Evolutionary conservation across 2,113 vertebrate genomes (phyloP).

Genomic region (Ciconia maguari): DNA sequence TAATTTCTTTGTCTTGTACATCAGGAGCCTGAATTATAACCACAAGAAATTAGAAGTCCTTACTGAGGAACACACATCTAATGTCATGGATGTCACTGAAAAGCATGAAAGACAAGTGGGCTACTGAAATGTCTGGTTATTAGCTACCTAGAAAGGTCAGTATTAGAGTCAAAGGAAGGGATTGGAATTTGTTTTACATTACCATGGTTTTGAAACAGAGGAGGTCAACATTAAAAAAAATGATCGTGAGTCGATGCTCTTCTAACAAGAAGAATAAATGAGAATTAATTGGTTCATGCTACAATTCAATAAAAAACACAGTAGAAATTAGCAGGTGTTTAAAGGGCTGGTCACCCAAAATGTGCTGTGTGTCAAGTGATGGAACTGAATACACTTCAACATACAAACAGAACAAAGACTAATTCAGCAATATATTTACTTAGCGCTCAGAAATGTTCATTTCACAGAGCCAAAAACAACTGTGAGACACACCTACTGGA

Average conservation of each 20-base stretch:
- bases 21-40: neutral
- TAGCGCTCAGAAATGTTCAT: neutral
- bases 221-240: neutral
- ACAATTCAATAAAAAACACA: neutral
- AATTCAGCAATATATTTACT: neutral
- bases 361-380: neutral
- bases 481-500: neutral
- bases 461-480: neutral
- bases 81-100: neutral
- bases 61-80: neutral
- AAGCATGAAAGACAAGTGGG: neutral
- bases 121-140: neutral
- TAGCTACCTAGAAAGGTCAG: neutral
- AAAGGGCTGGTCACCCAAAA: neutral
- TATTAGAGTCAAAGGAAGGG: neutral
- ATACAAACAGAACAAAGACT: neutral
- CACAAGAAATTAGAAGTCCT: neutral
- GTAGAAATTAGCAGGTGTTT: neutral
- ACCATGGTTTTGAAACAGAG: neutral
- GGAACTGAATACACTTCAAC: neutral
- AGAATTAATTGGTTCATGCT: neutral
- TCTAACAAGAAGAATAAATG: neutral
- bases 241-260: neutral
- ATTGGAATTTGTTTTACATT: neutral
- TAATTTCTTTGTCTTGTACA: neutral